A percentile compares a stretch with the other conserved stretches of the same genome.
Conservation (phyloP, 2,888 invertebrate genomes). For the Melanostoma mellinum region DNA sequence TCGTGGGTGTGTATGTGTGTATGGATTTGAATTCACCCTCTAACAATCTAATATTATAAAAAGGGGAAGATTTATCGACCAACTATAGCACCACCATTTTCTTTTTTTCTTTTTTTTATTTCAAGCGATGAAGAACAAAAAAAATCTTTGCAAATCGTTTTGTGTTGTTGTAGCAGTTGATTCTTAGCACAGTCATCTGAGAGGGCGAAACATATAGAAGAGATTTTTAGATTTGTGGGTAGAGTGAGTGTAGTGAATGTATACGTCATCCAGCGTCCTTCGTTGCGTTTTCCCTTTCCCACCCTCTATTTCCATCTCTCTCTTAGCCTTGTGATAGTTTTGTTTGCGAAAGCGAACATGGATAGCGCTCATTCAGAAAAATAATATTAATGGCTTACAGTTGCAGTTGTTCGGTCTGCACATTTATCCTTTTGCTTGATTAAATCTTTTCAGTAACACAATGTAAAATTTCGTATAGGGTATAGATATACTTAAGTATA, state of each 20-base stretch:
- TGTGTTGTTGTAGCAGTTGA: constrained; percentile 58
- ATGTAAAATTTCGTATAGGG: not conserved
- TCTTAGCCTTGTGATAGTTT: constrained; percentile 50
- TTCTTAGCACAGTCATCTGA: constrained; percentile 27
- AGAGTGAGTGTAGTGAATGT: constrained; percentile 11
- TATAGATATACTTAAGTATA: too few relatives aligned
- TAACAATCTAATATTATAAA: constrained; percentile 36
- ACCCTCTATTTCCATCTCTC: not conserved
- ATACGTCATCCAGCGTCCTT: constrained; percentile 38
- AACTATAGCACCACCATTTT: constrained; percentile 61
- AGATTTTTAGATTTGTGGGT: constrained; percentile 53
- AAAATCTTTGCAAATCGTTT: constrained; percentile 53
- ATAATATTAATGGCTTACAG: constrained; percentile 71
- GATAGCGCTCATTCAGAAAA: constrained; percentile 55
- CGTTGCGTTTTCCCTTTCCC: constrained; percentile 3
- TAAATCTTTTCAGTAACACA: constrained; percentile 62
- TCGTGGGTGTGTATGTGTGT: constrained; percentile 8
- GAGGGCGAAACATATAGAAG: constrained; percentile 24
- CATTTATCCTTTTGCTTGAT: constrained; percentile 64
- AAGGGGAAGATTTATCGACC: constrained; percentile 67
- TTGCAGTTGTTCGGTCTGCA: constrained; percentile 64
- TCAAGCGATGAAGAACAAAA: constrained; percentile 17
- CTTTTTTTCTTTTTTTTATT: constrained; percentile 35
- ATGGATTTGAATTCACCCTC: constrained; percentile 44
- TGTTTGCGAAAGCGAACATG: constrained; percentile 49